These are phyloP conservation scores for Euplagia quadripunctaria DNA, from an alignment of 2,888 invertebrate species.

Conservation along the genomic window DNA sequence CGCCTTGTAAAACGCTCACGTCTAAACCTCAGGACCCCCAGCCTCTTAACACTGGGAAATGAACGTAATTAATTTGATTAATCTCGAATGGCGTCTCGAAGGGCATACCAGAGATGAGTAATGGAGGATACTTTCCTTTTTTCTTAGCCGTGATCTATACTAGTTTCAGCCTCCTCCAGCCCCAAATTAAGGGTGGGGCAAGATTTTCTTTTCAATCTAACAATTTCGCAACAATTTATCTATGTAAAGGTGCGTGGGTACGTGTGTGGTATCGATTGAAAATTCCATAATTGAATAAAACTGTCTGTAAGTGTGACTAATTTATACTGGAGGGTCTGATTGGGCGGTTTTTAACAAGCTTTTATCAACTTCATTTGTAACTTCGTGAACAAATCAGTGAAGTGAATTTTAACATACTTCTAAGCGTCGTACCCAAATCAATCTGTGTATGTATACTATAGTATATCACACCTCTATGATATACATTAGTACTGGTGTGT, in stretches of 20 bases:
- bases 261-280: neutral
- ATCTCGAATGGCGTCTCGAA: constrained; percentile 71
- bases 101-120: constrained; percentile 71
- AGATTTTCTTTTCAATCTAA: constrained; percentile 24
- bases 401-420: too few relatives aligned
- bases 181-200: constrained; percentile 12
- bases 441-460: too few relatives aligned
- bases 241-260: neutral
- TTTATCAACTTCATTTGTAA: too few relatives aligned
- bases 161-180: constrained; percentile 15
- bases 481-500: too few relatives aligned
- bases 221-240: constrained; percentile 2
- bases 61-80: constrained; percentile 82
- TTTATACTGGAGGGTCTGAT: too few relatives aligned
- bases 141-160: constrained; percentile 42
- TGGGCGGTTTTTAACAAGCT: too few relatives aligned
- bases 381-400: too few relatives aligned
- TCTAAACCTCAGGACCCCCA: constrained; percentile 36
- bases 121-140: constrained; percentile 63
- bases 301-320: neutral
- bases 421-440: too few relatives aligned
- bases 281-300: neutral
- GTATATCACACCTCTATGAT: too few relatives aligned
- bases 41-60: constrained; percentile 67
- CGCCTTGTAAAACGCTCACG: constrained; percentile 26